phyloP scores from a whole-genome alignment of 2,113 vertebrate genomes.

The Coturnix japonica region DNA sequence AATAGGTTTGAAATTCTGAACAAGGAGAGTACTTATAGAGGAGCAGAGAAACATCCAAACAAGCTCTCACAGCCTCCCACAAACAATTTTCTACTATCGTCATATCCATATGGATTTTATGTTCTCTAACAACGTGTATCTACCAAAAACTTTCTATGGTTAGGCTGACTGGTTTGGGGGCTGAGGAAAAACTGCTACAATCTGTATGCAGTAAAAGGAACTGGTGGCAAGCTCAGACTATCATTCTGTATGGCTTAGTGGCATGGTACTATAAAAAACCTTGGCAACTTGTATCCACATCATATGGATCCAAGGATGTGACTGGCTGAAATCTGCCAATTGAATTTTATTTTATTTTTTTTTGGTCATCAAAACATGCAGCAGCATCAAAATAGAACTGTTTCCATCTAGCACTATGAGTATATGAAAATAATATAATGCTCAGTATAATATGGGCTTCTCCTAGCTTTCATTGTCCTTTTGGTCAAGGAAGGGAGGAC shows the following conservation, averaged over 20 bases:
- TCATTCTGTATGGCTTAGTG: not conserved
- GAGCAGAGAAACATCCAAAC: not conserved
- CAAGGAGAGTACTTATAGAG: not conserved
- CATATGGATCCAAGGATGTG: not conserved
- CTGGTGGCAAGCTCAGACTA: not conserved
- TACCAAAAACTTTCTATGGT: not conserved
- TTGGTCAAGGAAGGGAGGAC: not conserved
- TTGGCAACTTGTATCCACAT: not conserved
- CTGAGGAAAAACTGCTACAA: not conserved
- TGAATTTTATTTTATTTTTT: not conserved
- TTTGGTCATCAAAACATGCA: not conserved
- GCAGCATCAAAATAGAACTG: not conserved
- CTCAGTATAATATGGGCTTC: not conserved
- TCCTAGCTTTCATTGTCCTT: not conserved
- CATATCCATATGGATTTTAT: not conserved
- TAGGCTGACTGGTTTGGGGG: not conserved
- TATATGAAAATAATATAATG: not conserved
- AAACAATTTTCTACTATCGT: not conserved
- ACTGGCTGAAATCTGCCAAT: not conserved
- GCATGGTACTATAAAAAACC: not conserved
- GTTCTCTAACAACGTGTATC: not conserved
- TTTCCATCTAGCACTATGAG: not conserved
- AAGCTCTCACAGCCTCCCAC: not conserved
- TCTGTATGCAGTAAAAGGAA: not conserved
- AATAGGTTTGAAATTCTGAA: not conserved